These are phyloP conservation scores for Arremon aurantiirostris DNA, from an alignment of 2,797 vertebrate species.

Conservation along the genomic window DNA sequence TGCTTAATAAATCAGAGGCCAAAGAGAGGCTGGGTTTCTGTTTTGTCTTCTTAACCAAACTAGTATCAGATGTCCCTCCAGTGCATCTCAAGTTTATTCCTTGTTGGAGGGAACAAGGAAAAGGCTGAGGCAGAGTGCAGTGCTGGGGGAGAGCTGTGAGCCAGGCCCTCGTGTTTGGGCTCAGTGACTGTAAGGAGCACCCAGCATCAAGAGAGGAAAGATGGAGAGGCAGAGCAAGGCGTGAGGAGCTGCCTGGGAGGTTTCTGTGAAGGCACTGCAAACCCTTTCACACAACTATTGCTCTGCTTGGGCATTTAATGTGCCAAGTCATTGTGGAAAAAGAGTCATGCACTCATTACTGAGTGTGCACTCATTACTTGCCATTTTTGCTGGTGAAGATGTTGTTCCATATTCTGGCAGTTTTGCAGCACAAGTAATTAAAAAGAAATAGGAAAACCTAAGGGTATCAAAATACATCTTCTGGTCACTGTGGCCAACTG, in stretches of 20 bases:
- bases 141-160: neutral
- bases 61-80: neutral
- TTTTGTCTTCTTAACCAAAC: neutral
- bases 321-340: neutral
- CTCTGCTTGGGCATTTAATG: neutral
- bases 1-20: neutral
- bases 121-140: neutral
- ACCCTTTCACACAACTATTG: neutral
- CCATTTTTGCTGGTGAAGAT: neutral
- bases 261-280: neutral
- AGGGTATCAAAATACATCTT: neutral
- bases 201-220: neutral
- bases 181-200: neutral
- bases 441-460: neutral
- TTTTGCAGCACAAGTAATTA: neutral
- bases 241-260: neutral
- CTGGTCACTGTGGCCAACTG: neutral
- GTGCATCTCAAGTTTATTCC: neutral
- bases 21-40: neutral
- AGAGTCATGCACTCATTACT: neutral
- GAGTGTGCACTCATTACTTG: neutral
- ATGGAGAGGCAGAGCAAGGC: neutral
- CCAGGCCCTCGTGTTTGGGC: rapidly evolving
- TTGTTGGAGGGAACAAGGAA: neutral
- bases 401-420: neutral